Evolutionary conservation across 2,797 vertebrate genomes (phyloP), one percentile per base, ranked within the genome.

Genomic region (Euthynnus affinis): DNA sequence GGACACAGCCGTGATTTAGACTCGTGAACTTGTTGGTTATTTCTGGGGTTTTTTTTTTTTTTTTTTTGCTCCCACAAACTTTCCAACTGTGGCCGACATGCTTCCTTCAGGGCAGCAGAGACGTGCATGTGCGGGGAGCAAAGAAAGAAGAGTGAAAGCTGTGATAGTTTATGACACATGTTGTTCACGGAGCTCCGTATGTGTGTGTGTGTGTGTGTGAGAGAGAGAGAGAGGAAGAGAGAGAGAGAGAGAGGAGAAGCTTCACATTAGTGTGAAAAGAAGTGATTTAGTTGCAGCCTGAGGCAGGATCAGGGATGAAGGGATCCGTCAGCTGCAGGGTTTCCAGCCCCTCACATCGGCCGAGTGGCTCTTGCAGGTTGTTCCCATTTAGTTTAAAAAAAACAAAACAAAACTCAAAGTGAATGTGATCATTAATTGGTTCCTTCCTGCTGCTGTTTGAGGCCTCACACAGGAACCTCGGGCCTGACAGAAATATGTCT

Each of bases 391-490:
- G 52, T 63, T n/a, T n/a, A n/a, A n/a, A n/a, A n/a, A n/a, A n/a
- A n/a, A n/a, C n/a, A n/a, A n/a, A n/a, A n/a, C n/a, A 23, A 18
- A 53, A 56, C 20, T 40, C 75, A 25, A 3, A 62, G 46, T 58
- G 67, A 12, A 18, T 57, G 3, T 60, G 32, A 32, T 63, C 44
- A 53, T 74, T 12, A 49, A 37, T 69, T 15, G 51, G 12, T 29
- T 51, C 22, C 32, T 52, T 78, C 14, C 27, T 81, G 61, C 51
- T 58, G 72, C 60, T 53, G 46, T 9, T 46, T 15, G n/a, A 27
- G 81, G 84, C 80, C 84, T 83, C 69, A 14, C 34, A 6, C 17
- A 74, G 55, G 48, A 57, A 40, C 55, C 62, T 52, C 37, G 20
- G 87, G 80, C 84, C 80, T 51, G 48, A 20, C 53, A 49, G 1